phyloP scores from a whole-genome alignment of 1,140 invertebrate genomes.

The Lutraria rhynchaena region DNA sequence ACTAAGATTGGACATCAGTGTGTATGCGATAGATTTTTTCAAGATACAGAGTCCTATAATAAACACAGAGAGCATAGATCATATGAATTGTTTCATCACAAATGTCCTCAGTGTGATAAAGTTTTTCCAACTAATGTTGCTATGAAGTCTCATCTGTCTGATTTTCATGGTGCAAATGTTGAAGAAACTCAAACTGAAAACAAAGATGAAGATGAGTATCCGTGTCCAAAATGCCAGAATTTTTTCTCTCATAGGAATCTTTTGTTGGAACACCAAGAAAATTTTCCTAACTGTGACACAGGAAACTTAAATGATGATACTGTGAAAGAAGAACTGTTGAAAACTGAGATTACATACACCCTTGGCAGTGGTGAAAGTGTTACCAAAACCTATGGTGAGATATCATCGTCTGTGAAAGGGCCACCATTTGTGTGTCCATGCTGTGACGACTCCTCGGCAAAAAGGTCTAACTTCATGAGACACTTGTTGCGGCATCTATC shows the following conservation, averaged over 20 bases:
- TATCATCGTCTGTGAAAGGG: not conserved
- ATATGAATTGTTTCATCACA: conserved; percentile 24
- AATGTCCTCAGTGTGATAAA: conserved; percentile 25
- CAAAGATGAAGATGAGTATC: conserved; percentile 3
- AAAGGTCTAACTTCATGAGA: conserved; percentile 20
- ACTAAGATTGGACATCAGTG: conserved; percentile 44
- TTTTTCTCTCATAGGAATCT: conserved; percentile 12
- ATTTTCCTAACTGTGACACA: conserved; percentile 34
- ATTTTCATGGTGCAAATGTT: conserved; percentile 4
- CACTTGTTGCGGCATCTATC: conserved; percentile 27
- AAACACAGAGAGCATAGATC: conserved; percentile 7
- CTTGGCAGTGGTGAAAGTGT: conserved; percentile 5
- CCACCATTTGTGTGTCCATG: conserved; percentile 19
- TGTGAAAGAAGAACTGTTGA: not conserved
- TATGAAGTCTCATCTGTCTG: not conserved
- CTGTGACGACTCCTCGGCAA: conserved; percentile 4
- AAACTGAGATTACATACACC: conserved; percentile 18
- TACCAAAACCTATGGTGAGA: conserved; percentile 20
- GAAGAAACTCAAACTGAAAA: not conserved
- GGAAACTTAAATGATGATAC: conserved; percentile 4
- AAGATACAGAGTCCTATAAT: conserved; percentile 1
- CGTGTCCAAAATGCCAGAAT: conserved; percentile 29
- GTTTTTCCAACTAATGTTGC: conserved; percentile 1
- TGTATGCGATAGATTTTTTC: conserved; percentile 33
- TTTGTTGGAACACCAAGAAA: conserved; percentile 13